Conservation (phyloP, 2,113 vertebrate species). For the Prietella phreatophila region DNA sequence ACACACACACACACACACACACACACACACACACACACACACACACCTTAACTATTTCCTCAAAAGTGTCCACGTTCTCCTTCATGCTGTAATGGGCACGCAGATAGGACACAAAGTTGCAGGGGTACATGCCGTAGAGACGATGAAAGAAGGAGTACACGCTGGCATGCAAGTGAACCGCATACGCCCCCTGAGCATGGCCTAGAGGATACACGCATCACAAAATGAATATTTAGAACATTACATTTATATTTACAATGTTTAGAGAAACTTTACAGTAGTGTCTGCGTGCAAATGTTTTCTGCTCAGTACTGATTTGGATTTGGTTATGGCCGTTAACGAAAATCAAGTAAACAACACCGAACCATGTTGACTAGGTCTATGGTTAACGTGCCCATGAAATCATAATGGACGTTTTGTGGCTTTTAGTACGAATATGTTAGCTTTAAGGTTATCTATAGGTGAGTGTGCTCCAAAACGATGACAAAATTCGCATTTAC, state of each 20-base stretch:
- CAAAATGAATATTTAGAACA: neutral
- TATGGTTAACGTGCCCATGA: neutral
- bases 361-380: no score
- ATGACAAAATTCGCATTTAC: no score
- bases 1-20: constrained; percentile 65
- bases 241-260: neutral
- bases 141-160: constrained; percentile 96
- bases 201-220: constrained; percentile 65
- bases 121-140: constrained; percentile 98
- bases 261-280: neutral
- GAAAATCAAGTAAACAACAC: neutral
- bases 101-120: constrained; percentile 96
- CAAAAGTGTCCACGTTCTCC: constrained; percentile 94
- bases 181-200: constrained; percentile 78
- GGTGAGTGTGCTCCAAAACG: no score
- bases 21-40: neutral
- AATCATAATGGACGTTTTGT: no score
- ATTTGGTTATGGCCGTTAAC: neutral
- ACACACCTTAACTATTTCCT: constrained; percentile 89
- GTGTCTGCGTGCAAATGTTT: neutral
- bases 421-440: no score
- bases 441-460: no score
- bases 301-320: neutral
- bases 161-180: constrained; percentile 91
- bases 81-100: constrained; percentile 97